phyloP scores from a whole-genome alignment of 2,888 invertebrate genomes.

The Saturnia japonica region DNA sequence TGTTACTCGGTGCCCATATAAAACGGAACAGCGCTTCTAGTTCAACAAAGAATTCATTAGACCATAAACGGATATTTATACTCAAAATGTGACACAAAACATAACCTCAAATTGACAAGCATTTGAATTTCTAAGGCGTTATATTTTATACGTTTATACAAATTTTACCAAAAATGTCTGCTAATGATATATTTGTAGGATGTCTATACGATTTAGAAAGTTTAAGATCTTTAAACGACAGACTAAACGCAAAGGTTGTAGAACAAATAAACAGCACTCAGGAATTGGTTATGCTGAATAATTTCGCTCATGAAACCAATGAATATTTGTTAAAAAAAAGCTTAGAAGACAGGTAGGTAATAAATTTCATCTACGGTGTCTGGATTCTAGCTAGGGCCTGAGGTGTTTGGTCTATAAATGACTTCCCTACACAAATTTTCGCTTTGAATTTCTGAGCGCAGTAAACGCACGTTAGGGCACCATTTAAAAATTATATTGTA shows the following conservation, averaged over 20 bases:
- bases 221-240: conserved; percentile 50
- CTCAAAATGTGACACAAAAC: background rate
- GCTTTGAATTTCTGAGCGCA: no score
- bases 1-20: background rate
- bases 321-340: conserved; percentile 61
- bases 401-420: no score
- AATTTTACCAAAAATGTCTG: conserved; percentile 44
- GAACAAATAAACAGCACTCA: conserved; percentile 63
- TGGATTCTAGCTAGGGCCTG: no score
- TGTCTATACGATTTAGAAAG: conserved; percentile 42
- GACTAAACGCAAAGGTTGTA: conserved; percentile 57
- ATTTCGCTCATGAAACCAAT: conserved; percentile 61
- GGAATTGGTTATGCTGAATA: conserved; percentile 64
- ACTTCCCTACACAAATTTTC: no score
- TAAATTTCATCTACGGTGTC: background rate
- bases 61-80: background rate
- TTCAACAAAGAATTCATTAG: background rate
- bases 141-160: background rate
- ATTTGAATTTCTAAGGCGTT: conserved; percentile 4
- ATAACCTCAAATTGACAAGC: conserved; percentile 16
- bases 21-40: background rate
- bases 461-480: no score
- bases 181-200: conserved; percentile 50
- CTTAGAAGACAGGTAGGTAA: conserved; percentile 66
- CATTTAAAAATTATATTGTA: no score